Conservation (phyloP, 2,113 vertebrate species). For the Elephas maximus region DNA sequence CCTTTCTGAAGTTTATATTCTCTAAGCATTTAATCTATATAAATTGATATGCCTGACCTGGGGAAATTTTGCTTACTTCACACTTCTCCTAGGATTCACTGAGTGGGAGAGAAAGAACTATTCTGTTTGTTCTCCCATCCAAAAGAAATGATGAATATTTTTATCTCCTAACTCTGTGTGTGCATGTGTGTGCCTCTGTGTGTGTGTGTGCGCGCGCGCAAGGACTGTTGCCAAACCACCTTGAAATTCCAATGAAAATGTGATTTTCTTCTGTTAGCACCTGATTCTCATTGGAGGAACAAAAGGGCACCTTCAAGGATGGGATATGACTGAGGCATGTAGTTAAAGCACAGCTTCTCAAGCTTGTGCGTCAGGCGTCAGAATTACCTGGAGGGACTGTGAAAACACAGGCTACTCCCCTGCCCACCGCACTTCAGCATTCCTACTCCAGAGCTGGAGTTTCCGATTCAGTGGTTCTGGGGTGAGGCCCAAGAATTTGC, state of each 20-base stretch:
- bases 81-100: background rate
- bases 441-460: background rate
- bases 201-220: background rate
- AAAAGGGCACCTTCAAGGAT: background rate
- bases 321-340: background rate
- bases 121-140: background rate
- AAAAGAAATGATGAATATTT: conserved; percentile 22
- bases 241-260: conserved; percentile 25
- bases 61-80: conserved; percentile 25
- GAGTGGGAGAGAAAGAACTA: background rate
- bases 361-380: background rate
- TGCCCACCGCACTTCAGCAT: background rate
- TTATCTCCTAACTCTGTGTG: background rate
- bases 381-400: background rate
- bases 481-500: background rate
- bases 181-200: no score
- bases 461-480: background rate
- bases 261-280: background rate
- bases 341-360: background rate
- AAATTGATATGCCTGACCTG: background rate
- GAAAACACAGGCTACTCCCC: conserved; percentile 8
- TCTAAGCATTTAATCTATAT: conserved; percentile 52
- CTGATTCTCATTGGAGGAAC: background rate
- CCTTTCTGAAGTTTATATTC: conserved; percentile 42
- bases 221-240: background rate